A percentile compares a stretch with the other conserved stretches of the same genome.
Conservation (phyloP, 2,888 invertebrate species). For the Petrolisthes cinctipes region DNA sequence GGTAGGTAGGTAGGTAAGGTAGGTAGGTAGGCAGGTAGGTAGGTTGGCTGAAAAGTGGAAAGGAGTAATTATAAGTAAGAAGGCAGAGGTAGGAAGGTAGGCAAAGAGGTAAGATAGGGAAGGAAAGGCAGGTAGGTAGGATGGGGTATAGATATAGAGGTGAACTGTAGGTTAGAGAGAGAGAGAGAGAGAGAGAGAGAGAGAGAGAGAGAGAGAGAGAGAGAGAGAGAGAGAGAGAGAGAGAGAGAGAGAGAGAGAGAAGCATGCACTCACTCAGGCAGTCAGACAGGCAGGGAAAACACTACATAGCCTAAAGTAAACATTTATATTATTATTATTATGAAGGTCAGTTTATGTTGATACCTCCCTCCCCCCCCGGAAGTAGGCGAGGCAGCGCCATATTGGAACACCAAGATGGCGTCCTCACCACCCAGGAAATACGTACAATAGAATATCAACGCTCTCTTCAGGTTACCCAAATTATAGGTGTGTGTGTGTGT, state of each 20-base stretch:
- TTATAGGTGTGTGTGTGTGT: too few relatives aligned
- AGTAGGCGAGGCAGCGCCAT: neutral
- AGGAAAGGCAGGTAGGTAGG: neutral
- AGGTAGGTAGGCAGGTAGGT: neutral
- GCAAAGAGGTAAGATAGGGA: neutral
- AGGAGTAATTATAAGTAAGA: neutral
- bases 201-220: neutral
- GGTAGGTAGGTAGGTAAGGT: too few relatives aligned
- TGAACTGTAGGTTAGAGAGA: neutral
- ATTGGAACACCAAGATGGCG: neutral
- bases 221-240: neutral
- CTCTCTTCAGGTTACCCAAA: too few relatives aligned
- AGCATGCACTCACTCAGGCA: neutral
- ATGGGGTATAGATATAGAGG: neutral
- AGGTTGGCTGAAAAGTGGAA: neutral
- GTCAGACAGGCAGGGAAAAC: too few relatives aligned
- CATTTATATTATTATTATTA: too few relatives aligned
- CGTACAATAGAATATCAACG: too few relatives aligned
- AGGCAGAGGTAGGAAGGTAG: neutral
- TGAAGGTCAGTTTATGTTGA: too few relatives aligned
- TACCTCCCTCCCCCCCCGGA: too few relatives aligned
- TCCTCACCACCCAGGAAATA: too few relatives aligned
- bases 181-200: neutral
- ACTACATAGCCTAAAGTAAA: too few relatives aligned
- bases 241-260: neutral